Evolutionary conservation across 2,113 vertebrate genomes (phyloP).

Genomic region (Lampris megalopsis): DNA sequence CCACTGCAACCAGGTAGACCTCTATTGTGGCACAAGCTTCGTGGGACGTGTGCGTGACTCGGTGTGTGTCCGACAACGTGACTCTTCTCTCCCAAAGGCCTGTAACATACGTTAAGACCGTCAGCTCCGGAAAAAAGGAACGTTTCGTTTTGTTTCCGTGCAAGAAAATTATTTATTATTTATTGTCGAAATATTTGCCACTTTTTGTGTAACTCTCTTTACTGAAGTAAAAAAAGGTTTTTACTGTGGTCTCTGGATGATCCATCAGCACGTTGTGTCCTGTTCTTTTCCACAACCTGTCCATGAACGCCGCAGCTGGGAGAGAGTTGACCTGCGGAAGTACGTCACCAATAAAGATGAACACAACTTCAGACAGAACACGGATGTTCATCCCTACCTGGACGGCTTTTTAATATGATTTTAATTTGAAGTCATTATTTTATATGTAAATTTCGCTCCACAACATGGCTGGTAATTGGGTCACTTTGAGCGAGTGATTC

Average conservation of each 20-base stretch:
- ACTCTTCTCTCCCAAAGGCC: constrained; percentile 91
- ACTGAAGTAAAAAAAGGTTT: constrained; percentile 90
- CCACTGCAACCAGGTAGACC: constrained; percentile 99
- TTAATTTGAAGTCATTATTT: too few species aligned
- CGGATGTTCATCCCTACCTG: too few species aligned
- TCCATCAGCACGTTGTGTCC: constrained; percentile 86
- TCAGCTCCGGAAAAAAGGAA: constrained; percentile 79
- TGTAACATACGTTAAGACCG: constrained; percentile 92
- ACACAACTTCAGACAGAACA: too few species aligned
- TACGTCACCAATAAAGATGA: too few species aligned
- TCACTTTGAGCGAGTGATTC: too few species aligned
- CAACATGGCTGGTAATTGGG: too few species aligned
- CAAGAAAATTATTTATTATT: constrained; percentile 99
- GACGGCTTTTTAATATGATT: too few species aligned
- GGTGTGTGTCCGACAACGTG: constrained; percentile 87
- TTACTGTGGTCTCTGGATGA: constrained; percentile 88
- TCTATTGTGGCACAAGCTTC: constrained; percentile 93
- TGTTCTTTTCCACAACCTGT: constrained; percentile 64
- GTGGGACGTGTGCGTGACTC: constrained; percentile 93
- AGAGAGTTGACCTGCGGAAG: too few species aligned
- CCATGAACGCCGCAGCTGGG: too few species aligned
- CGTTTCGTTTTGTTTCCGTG: constrained; percentile 92
- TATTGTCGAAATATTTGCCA: constrained; percentile 97
- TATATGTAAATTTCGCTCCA: too few species aligned
- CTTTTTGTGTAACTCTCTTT: constrained; percentile 97